Conservation (phyloP, 2,888 invertebrate genomes). For the Pterobdella sp. region DNA sequence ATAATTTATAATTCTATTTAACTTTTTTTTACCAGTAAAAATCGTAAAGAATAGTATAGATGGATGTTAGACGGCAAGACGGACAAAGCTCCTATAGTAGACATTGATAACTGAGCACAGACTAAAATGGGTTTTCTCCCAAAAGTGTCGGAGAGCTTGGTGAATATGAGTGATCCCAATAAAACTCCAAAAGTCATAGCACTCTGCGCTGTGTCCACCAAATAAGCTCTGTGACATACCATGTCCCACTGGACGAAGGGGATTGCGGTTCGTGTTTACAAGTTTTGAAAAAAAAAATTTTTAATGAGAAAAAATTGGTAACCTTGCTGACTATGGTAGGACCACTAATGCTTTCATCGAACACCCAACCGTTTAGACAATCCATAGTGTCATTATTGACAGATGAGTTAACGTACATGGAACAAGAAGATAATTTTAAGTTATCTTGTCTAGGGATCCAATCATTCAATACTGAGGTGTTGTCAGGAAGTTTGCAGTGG, state of each 20-base stretch:
- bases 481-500: conserved; percentile 33
- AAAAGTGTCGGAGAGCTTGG: conserved; percentile 42
- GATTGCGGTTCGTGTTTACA: not conserved
- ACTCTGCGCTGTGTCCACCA: conserved; percentile 42
- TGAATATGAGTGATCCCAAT: conserved; percentile 42
- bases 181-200: conserved; percentile 43
- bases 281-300: not conserved
- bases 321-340: conserved; percentile 36
- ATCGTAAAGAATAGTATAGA: conserved; percentile 38
- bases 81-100: conserved; percentile 31
- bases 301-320: not conserved
- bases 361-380: conserved; percentile 35
- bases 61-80: conserved; percentile 38
- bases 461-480: conserved; percentile 20
- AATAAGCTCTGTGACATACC: conserved; percentile 41
- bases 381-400: conserved; percentile 29
- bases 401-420: conserved; percentile 30
- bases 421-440: conserved; percentile 29
- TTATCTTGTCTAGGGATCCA: conserved; percentile 32
- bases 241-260: conserved; percentile 36
- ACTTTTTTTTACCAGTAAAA: conserved; percentile 37
- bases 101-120: conserved; percentile 35
- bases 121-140: conserved; percentile 41
- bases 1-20: not conserved
- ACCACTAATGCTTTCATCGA: conserved; percentile 28